A percentile compares a stretch with the other conserved stretches of the same genome.
phyloP scores from a whole-genome alignment of 2,888 invertebrate species.

The Drosophila ochracea region DNA sequence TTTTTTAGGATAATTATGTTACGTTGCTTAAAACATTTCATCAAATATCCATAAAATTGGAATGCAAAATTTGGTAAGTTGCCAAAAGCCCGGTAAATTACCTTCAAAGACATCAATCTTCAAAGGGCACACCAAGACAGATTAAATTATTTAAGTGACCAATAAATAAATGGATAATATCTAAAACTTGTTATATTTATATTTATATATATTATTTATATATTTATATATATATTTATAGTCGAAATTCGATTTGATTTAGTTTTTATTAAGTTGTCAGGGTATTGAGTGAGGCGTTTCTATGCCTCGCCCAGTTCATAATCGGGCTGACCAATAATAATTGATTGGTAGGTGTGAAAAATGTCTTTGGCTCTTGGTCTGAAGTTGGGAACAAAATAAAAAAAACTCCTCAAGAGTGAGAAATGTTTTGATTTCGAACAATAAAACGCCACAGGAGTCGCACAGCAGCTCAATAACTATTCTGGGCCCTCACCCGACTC shows the following conservation, averaged over 20 bases:
- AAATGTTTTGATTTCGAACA: slow-evolving; percentile 78
- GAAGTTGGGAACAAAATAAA: neutral
- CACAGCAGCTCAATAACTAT: slow-evolving; percentile 50
- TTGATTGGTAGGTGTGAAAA: slow-evolving; percentile 44
- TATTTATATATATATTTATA: too few relatives aligned
- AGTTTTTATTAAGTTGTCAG: slow-evolving; percentile 43
- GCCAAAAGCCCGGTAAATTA: neutral
- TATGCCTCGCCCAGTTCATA: slow-evolving; percentile 6
- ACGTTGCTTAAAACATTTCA: neutral
- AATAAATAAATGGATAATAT: neutral
- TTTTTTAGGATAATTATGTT: neutral
- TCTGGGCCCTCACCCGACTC: neutral
- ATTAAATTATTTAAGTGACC: neutral
- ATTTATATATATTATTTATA: too few relatives aligned
- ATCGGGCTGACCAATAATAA: slow-evolving; percentile 29
- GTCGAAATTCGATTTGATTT: slow-evolving; percentile 5
- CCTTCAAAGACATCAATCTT: neutral
- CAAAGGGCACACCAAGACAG: neutral
- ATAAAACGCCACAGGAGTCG: slow-evolving; percentile 74
- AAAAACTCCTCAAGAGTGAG: slow-evolving; percentile 28
- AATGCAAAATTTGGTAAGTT: neutral
- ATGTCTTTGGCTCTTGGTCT: slow-evolving; percentile 24
- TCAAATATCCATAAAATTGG: neutral
- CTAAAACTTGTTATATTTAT: neutral
- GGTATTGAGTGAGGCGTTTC: slow-evolving; percentile 9